Evolutionary conservation across 2,113 vertebrate species (phyloP), one percentile per base, ranked within the genome.

Genomic region (Anser cygnoides): DNA sequence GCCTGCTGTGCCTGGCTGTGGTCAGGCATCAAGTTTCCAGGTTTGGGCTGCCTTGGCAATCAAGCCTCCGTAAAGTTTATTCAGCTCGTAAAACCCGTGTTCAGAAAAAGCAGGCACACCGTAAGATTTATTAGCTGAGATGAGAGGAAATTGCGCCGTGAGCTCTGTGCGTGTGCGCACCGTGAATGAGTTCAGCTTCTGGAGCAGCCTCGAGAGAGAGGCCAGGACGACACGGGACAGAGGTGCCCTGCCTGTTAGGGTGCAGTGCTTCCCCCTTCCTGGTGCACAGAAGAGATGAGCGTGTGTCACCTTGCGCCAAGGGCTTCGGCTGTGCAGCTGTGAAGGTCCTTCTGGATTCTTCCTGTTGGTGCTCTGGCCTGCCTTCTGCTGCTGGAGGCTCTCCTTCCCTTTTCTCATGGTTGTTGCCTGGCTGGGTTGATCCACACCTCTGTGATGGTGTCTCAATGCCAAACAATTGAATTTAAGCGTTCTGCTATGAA

Each of bases 61-160:
- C 59, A 90, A 87, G 85, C 52, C 57, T 94, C 89, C 25, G 1
- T 72, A 11, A 94, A 93, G 89, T 93, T 93, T 93, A 46, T 89
- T 75, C 95, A 94, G 74, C 89, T 96, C 90, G 58, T 58, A 92
- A 94, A 91, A 62, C 66, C 13, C 79, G 28, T 58, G 70, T 87
- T 92, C 94, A 95, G 89, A 79, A 87, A 76, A 95, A 89, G 37
- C 89, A 95, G 68, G 18, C 70, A 3, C 29, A 6, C 68, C 11
- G 0, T 71, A 37, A 82, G 93, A 76, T 89, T 95, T 82, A 92
- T 58, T 84, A 70, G 62, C 93, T 92, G 86, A 90, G 77, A 37
- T 17, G 75, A 81, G 67, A 87, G 80, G 73, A 87, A 89, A 70
- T 66, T 58, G 70, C 1, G 1, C 80, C 31, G 18, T 15, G 76